Base-by-base conservation (phyloP, 92 coral and sea anemone genomes). In the Epizoanthus stellaris region DNA sequence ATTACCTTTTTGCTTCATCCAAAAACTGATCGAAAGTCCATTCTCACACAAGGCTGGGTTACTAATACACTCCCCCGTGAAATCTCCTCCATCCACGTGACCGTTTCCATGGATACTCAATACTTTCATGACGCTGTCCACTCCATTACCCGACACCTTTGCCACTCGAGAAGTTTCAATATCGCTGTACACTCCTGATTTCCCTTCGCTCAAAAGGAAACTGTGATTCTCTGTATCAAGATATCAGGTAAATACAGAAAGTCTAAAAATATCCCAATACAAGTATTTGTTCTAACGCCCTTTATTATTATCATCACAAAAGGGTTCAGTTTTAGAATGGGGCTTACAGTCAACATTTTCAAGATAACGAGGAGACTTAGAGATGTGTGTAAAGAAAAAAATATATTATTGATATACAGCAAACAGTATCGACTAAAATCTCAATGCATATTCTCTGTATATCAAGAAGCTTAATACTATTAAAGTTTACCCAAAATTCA, bases 51-150 rank as follows among this genome's bases (percentile, higher is more conserved):
- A 9, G 38, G 25, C 64, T 17, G 80, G 80, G 49, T 74, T 53
- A 74, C 80, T 74, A 63, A 53, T 53, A 25, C 80, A 74, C 23
- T 34, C 3, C 16, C 47, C 15, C 15, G 6, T 10, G 40, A 74
- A 74, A 12, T 74, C 65, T 11, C 80, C 80, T 10, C 30, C 16
- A 53, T 54, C 39, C 43, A 74, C 42, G 40, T 53, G 39, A 53
- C 80, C 80, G 65, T 74, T 74, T 3, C 80, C 80, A 74, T 74
- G 64, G 65, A 74, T 53, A 74, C 80, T 74, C 12, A 74, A 20
- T 8, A 74, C 80, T n/a, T 5, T 23, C 80, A 49, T 74, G 39
- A 21, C 5, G 57, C 62, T 74, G 80, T 74, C 80, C 12, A 74
- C 65, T 49, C 64, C 80, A 74, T 53, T 63, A 11, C 76, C 76